phyloP scores from a whole-genome alignment of 2,113 vertebrate species.

The Notechis scutatus region DNA sequence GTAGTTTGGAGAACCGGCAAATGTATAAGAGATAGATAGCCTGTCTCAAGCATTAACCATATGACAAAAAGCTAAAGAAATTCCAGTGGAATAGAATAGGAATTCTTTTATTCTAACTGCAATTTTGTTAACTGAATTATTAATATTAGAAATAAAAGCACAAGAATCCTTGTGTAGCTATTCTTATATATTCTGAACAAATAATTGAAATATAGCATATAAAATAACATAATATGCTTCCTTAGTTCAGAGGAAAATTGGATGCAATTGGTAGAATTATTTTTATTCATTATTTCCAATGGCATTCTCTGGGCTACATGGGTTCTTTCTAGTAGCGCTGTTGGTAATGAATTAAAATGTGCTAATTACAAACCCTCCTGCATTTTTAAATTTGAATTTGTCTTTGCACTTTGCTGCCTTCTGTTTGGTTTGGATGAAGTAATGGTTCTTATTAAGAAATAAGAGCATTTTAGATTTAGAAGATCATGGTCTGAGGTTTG shows the following conservation, averaged over 20 bases:
- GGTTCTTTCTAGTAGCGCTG: not conserved
- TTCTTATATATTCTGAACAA: constrained; percentile 10
- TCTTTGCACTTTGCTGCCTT: no score
- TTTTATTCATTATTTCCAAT: not conserved
- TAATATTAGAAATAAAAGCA: constrained; percentile 20
- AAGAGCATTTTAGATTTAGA: no score
- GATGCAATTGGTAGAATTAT: not conserved
- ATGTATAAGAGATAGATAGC: constrained; percentile 45
- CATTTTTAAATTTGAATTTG: no score
- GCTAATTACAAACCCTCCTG: no score
- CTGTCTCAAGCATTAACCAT: constrained; percentile 44
- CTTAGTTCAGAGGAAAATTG: constrained; percentile 23
- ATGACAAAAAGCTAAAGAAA: constrained; percentile 44
- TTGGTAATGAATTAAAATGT: not conserved
- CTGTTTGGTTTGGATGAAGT: no score
- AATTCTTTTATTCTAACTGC: not conserved
- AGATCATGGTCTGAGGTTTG: no score
- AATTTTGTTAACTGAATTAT: not conserved
- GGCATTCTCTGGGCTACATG: not conserved
- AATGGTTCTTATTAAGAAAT: no score
- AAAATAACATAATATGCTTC: constrained; percentile 8
- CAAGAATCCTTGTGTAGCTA: constrained; percentile 25
- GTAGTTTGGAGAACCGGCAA: no score
- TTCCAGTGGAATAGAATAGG: constrained; percentile 4
- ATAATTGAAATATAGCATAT: not conserved